Percentiles rank a stretch among this genome's conserved stretches.
Evolutionary conservation across 2,888 invertebrate genomes (phyloP).

Genomic region (Limnephilus lunatus): DNA sequence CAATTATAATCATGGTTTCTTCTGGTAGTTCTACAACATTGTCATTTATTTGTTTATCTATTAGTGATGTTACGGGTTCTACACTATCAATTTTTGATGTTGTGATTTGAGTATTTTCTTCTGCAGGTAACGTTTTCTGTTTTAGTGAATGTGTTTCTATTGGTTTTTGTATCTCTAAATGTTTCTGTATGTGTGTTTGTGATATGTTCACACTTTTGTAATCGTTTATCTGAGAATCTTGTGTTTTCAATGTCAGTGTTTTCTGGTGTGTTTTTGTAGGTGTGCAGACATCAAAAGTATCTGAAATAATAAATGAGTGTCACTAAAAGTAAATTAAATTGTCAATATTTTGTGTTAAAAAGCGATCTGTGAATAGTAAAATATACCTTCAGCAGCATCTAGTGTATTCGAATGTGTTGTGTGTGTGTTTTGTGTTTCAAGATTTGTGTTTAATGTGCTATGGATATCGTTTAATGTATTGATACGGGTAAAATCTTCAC

Average conservation of each 20-base stretch:
- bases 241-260: conserved; percentile 30
- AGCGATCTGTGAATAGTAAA: background rate
- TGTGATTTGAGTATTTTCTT: conserved; percentile 72
- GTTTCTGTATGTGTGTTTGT: conserved; percentile 28
- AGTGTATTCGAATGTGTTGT: conserved; percentile 4
- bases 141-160: background rate
- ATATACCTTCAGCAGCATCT: background rate
- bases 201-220: conserved; percentile 8
- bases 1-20: conserved; percentile 65
- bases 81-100: conserved; percentile 71
- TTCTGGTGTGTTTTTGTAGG: conserved; percentile 31
- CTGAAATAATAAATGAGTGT: conserved; percentile 29
- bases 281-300: conserved; percentile 25
- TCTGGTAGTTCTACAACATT: conserved; percentile 43
- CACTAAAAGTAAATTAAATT: background rate
- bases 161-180: conserved; percentile 7
- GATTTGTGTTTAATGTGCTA: background rate
- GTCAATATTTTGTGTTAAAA: background rate
- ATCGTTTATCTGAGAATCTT: conserved; percentile 5
- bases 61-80: conserved; percentile 25
- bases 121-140: conserved; percentile 38
- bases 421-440: background rate
- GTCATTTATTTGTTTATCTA: conserved; percentile 42
- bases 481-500: background rate
- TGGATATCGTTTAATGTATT: background rate